These are phyloP conservation scores for Microplitis demolitor DNA, from an alignment of 1,140 invertebrate genomes.

Conservation along the genomic window DNA sequence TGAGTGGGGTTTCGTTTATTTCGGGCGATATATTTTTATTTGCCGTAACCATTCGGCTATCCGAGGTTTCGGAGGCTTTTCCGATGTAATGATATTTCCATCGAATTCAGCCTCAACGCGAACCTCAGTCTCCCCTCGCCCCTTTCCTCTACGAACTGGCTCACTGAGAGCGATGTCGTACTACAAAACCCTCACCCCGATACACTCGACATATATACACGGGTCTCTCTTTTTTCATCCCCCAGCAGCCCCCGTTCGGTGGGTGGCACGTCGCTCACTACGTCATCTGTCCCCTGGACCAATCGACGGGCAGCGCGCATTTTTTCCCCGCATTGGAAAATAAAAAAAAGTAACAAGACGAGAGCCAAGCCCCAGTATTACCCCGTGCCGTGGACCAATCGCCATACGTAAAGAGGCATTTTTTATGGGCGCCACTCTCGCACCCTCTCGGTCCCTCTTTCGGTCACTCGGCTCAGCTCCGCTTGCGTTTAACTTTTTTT, in stretches of 20 bases:
- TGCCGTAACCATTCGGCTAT: conserved; percentile 25
- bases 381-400: conserved; percentile 61
- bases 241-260: conserved; percentile 2
- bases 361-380: background rate
- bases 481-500: too few relatives aligned
- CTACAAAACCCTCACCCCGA: too few relatives aligned
- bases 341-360: conserved; percentile 40
- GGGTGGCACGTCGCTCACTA: conserved; percentile 62
- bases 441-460: conserved; percentile 39
- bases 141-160: conserved; percentile 20
- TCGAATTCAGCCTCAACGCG: conserved; percentile 47
- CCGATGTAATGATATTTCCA: conserved; percentile 58
- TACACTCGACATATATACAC: conserved; percentile 9
- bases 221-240: conserved; percentile 20
- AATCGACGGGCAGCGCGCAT: conserved; percentile 61
- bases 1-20: too few relatives aligned
- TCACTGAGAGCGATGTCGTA: background rate
- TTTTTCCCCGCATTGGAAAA: conserved; percentile 59
- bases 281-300: conserved; percentile 63
- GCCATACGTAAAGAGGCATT: conserved; percentile 64
- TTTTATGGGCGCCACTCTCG: conserved; percentile 61
- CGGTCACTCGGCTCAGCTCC: too few relatives aligned
- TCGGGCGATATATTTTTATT: background rate
- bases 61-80: conserved; percentile 40
- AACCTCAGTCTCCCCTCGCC: conserved; percentile 31